Base-by-base conservation (phyloP, 2,888 invertebrate species). In the Drosophila multiciliata region DNA sequence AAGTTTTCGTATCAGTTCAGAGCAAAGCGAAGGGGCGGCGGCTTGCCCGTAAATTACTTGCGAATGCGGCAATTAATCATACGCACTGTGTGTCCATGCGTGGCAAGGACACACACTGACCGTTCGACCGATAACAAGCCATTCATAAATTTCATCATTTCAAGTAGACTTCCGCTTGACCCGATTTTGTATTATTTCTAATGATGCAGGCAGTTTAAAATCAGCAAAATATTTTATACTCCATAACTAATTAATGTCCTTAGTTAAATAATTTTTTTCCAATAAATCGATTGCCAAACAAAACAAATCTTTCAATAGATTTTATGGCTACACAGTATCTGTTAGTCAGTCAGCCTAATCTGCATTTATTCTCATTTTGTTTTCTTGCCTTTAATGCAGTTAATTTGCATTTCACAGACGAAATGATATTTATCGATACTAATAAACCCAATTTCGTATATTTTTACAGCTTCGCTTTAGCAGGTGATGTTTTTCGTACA, bases 1-100 rank as follows among this genome's bases (percentile, higher is more conserved):
- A 58, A 35, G 69, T 60, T 62, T 48, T 57, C 54, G 11, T 75
- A 69, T 63, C 65, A 53, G 64, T 55, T 29, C 17, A 29, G 52
- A 32, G 29, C 35, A 5, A 26, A 52, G 61, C 50, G 50, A 32
- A 23, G 26, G 52, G 53, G 33, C 53, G 38, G 35, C 36, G 15
- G 33, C 6, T 6, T 29, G 9, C 17, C 48, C 61, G 72, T 65
- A 77, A 73, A 78, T 78, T 55, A 78, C 67, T 49, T 60, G 45
- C 57, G 55, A 54, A 66, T 49, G 49, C 20, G 61, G 61, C 71
- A 69, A 84, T 89, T 83, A 87, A 87, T 78, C 83, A 89, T 89
- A 89, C 82, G 79, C 83, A 69, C 64, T 78, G 87, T 87, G 66
- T 72, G 71, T 57, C 72, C 58, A 60, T 40, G 64, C 68, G 58